phyloP scores from a whole-genome alignment of 1,140 invertebrate species.

The Dryas iulia region DNA sequence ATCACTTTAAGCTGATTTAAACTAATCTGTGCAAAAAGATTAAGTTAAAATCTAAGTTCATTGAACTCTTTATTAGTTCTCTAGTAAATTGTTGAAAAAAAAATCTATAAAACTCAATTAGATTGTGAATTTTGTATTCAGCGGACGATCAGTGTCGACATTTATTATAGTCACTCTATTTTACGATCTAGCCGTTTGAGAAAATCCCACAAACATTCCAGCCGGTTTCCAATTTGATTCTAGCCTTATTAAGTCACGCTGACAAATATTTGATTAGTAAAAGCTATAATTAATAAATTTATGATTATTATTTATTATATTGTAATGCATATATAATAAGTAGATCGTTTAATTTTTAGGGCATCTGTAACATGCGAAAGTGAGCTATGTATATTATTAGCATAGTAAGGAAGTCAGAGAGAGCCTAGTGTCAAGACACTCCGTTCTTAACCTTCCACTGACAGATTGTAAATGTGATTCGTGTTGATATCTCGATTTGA shows the following conservation, averaged over 20 bases:
- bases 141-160: conserved; percentile 5
- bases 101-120: conserved; percentile 14
- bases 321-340: too few species aligned
- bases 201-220: background rate
- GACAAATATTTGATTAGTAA: background rate
- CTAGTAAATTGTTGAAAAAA: conserved; percentile 6
- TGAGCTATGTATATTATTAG: too few species aligned
- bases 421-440: too few species aligned
- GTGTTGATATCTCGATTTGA: too few species aligned
- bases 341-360: too few species aligned
- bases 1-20: background rate
- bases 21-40: background rate
- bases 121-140: conserved; percentile 17
- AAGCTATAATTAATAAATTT: background rate
- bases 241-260: background rate
- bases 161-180: conserved; percentile 16
- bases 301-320: background rate
- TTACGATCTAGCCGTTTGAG: background rate
- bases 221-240: background rate
- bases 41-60: background rate
- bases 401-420: too few species aligned
- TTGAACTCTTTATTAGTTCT: conserved; percentile 10
- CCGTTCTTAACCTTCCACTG: too few species aligned
- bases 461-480: too few species aligned
- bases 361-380: too few species aligned